Conservation (phyloP, 2,113 vertebrate species). For the Chionomys nivalis region DNA sequence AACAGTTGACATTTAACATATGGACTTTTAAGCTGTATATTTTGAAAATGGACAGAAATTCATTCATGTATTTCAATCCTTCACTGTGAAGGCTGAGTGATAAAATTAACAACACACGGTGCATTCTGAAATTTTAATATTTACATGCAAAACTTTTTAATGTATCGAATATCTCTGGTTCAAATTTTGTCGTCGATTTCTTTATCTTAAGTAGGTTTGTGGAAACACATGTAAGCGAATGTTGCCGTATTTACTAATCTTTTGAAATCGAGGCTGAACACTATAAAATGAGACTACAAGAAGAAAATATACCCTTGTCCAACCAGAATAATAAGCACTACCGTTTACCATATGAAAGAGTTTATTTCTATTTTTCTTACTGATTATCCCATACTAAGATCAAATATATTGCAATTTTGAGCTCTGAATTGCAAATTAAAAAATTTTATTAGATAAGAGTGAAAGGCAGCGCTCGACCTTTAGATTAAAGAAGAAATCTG, state of each 20-base stretch:
- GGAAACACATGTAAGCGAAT: slow-evolving; percentile 45
- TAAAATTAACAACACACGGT: slow-evolving; percentile 35
- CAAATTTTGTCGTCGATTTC: slow-evolving; percentile 8
- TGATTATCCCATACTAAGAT: slow-evolving; percentile 64
- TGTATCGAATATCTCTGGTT: background rate
- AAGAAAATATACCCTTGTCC: slow-evolving; percentile 20
- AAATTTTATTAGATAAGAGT: slow-evolving; percentile 69
- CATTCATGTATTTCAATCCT: background rate
- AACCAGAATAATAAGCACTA: slow-evolving; percentile 44
- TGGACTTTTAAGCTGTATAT: slow-evolving; percentile 12
- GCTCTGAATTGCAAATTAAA: slow-evolving; percentile 69
- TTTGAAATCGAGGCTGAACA: slow-evolving; percentile 50
- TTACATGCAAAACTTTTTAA: background rate
- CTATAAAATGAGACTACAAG: slow-evolving; percentile 42
- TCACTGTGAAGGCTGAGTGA: background rate
- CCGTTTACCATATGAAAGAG: slow-evolving; percentile 58
- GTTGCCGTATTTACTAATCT: slow-evolving; percentile 30
- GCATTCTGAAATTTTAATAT: slow-evolving; percentile 11
- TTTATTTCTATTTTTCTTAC: slow-evolving; percentile 71
- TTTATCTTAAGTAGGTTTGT: slow-evolving; percentile 37
- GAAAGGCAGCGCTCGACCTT: slow-evolving; percentile 55
- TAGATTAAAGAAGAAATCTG: slow-evolving; percentile 72
- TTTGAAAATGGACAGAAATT: slow-evolving; percentile 51
- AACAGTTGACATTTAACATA: slow-evolving; percentile 8
- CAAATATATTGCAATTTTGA: slow-evolving; percentile 65